phyloP scores from a whole-genome alignment of 2,888 invertebrate species.

The Caenorhabditis sp. region DNA sequence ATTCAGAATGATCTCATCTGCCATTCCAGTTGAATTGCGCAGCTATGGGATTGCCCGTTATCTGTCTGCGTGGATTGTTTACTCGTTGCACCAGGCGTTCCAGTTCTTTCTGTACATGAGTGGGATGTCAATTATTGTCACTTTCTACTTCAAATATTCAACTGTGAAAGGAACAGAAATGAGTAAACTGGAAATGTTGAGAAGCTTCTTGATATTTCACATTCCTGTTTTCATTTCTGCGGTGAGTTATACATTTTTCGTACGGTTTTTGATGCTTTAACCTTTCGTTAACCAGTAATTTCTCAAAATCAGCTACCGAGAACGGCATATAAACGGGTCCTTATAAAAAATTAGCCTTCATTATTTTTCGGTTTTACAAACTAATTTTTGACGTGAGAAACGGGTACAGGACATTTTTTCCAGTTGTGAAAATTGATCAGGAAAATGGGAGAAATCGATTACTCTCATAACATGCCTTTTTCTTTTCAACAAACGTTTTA shows the following conservation, averaged over 20 bases:
- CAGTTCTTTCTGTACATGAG: conserved; percentile 28
- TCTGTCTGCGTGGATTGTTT: background rate
- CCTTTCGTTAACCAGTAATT: background rate
- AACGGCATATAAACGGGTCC: too few relatives aligned
- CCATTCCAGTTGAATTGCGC: conserved; percentile 13
- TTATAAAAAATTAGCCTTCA: too few relatives aligned
- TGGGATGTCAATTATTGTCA: conserved; percentile 23
- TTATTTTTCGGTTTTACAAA: too few relatives aligned
- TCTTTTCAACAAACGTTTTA: too few relatives aligned
- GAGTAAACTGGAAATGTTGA: background rate
- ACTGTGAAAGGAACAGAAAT: background rate
- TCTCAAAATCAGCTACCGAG: background rate
- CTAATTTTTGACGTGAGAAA: too few relatives aligned
- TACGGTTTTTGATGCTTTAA: too few relatives aligned
- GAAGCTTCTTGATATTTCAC: conserved; percentile 3
- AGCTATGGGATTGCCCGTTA: conserved; percentile 19
- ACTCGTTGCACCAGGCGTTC: conserved; percentile 7
- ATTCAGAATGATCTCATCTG: conserved; percentile 24
- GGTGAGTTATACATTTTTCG: background rate
- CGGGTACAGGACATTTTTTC: too few relatives aligned
- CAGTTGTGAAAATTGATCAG: too few relatives aligned
- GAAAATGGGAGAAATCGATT: too few relatives aligned
- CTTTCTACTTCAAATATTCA: conserved; percentile 24
- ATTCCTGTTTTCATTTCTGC: conserved; percentile 10
- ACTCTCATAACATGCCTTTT: too few relatives aligned